A percentile compares a stretch with the other conserved stretches of the same genome.
Evolutionary conservation across 2,888 invertebrate genomes (phyloP).

Genomic region (Drosophila meridiana): DNA sequence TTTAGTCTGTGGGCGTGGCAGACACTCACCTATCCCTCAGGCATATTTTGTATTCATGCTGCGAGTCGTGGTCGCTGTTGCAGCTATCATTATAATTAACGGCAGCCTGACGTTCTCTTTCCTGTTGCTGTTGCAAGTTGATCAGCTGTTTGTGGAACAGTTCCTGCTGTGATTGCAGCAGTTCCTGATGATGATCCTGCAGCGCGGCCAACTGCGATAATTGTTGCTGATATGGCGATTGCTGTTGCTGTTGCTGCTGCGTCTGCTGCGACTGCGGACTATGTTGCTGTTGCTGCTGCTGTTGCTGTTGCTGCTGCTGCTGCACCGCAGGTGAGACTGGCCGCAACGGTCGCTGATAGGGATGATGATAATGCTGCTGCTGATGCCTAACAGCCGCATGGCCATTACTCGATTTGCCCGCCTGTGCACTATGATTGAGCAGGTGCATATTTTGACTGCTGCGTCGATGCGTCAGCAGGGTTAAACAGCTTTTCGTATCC

Average conservation of each 20-base stretch:
- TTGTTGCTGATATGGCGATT: conserved; percentile 71
- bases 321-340: conserved; percentile 50
- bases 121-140: conserved; percentile 65
- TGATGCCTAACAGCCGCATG: conserved; percentile 39
- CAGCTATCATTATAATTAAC: conserved; percentile 63
- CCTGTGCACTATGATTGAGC: conserved; percentile 78
- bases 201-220: conserved; percentile 62
- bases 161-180: conserved; percentile 77
- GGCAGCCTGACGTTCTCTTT: conserved; percentile 42
- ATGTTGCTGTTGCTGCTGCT: conserved; percentile 12
- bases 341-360: conserved; percentile 68
- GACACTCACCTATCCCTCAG: conserved; percentile 85
- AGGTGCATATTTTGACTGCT: conserved; percentile 49
- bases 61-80: conserved; percentile 73
- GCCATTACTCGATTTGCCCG: conserved; percentile 53
- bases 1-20: conserved; percentile 31
- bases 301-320: conserved; percentile 29
- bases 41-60: conserved; percentile 83
- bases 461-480: conserved; percentile 57
- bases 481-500: conserved; percentile 59
- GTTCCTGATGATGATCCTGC: conserved; percentile 71
- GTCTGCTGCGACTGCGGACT: conserved; percentile 25
- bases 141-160: conserved; percentile 79
- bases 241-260: conserved; percentile 40
- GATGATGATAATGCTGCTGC: conserved; percentile 64